phyloP scores from a whole-genome alignment of 64 coral and sea anemone species.

The Stichodactyla mertensii region DNA sequence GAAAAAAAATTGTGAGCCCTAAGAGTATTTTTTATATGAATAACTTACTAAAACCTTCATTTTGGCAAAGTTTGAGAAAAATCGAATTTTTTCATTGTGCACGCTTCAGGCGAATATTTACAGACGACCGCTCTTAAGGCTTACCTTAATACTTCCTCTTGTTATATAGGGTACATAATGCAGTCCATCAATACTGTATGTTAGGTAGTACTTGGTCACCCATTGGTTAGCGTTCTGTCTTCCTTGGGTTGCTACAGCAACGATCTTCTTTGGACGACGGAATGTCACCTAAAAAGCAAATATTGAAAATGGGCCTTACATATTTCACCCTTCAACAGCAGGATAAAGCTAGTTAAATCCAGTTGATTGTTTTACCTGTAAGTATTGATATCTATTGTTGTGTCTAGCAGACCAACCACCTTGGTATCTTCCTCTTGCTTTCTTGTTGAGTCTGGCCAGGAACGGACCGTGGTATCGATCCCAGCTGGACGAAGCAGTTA shows the following conservation, averaged over 20 bases:
- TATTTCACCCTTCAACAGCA: neutral
- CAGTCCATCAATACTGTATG: conserved; percentile 14
- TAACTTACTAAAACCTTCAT: no score
- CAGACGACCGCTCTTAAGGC: no score
- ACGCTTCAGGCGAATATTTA: no score
- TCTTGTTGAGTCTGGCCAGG: conserved; percentile 54
- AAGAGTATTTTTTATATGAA: no score
- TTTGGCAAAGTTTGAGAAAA: no score
- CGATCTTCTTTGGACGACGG: conserved; percentile 19
- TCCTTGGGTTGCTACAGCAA: conserved; percentile 27
- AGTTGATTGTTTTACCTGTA: conserved; percentile 34
- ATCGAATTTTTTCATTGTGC: no score
- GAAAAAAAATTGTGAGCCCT: no score
- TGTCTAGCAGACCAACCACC: conserved; percentile 67
- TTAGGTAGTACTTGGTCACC: conserved; percentile 14
- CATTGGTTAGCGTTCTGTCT: neutral
- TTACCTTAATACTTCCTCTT: conserved; percentile 4
- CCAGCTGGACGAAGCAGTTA: conserved; percentile 71
- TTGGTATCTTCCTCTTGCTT: conserved; percentile 27
- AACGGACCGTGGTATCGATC: conserved; percentile 49
- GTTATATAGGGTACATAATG: neutral
- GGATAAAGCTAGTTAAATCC: neutral
- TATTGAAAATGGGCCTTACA: neutral
- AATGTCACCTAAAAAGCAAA: neutral
- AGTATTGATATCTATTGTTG: conserved; percentile 70